A percentile compares a stretch with the other conserved stretches of the same genome.
Evolutionary conservation across 2,888 invertebrate species (phyloP).

Genomic region (Caenorhabditis sinica): DNA sequence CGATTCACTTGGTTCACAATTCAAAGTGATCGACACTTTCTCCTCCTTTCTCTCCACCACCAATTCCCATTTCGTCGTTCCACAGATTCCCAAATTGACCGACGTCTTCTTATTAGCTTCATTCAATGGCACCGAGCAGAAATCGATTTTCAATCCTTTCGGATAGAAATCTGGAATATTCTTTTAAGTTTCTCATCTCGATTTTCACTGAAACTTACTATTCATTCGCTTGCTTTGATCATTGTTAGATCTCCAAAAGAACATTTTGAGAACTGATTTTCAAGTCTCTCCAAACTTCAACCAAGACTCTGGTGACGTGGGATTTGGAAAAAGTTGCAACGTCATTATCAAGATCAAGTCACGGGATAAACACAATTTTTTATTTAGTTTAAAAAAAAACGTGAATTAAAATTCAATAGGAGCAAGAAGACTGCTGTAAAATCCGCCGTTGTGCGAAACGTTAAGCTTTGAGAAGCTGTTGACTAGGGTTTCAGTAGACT

Average conservation of each 20-base stretch:
- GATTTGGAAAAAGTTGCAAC: no score
- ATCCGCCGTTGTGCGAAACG: no score
- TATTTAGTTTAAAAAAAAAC: no score
- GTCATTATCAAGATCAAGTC: no score
- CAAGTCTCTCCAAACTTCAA: no score
- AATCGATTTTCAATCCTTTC: constrained; percentile 39
- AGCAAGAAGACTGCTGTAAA: no score
- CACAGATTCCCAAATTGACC: constrained; percentile 33
- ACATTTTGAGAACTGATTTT: not conserved
- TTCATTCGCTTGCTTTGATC: constrained; percentile 20
- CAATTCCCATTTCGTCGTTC: constrained; percentile 24
- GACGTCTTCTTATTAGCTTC: not conserved
- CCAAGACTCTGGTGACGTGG: no score
- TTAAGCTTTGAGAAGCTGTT: no score
- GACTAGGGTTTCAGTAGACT: no score
- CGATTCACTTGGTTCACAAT: constrained; percentile 22
- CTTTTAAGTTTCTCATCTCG: not conserved
- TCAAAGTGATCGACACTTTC: not conserved
- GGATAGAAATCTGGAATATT: constrained; percentile 26
- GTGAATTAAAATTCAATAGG: no score
- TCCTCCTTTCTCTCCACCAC: not conserved
- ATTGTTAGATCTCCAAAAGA: constrained; percentile 18
- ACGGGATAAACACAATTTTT: no score
- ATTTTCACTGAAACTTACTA: not conserved
- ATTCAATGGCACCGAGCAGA: constrained; percentile 10